These are phyloP conservation scores for Lasius fuliginosus DNA, from an alignment of 2,888 invertebrate species.

Conservation along the genomic window DNA sequence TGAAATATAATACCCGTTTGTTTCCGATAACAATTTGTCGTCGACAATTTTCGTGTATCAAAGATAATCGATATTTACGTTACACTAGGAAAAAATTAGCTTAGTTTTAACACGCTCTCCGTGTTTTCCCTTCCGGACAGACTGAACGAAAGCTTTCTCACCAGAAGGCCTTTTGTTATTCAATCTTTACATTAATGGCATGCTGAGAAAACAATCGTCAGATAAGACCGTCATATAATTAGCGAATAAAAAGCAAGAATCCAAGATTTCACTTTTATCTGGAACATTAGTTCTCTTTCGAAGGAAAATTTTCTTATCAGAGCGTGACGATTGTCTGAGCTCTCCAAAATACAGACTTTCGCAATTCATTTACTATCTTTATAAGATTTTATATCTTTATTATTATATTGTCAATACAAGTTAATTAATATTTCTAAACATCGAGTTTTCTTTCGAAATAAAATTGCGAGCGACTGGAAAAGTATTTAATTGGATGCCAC, in stretches of 20 bases:
- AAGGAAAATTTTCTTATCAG: constrained; percentile 15
- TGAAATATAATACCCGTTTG: constrained; percentile 35
- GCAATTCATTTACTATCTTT: not conserved
- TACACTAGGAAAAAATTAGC: constrained; percentile 34
- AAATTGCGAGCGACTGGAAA: not conserved
- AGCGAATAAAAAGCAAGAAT: not conserved
- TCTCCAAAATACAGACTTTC: not conserved
- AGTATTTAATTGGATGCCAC: constrained; percentile 17
- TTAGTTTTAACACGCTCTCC: constrained; percentile 15
- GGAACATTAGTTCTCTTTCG: not conserved
- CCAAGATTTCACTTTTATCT: constrained; percentile 22
- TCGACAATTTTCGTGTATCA: not conserved
- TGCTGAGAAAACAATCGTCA: not conserved
- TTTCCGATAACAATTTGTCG: constrained; percentile 25
- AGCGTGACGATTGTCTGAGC: constrained; percentile 24
- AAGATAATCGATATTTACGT: constrained; percentile 32
- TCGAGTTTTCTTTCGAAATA: constrained; percentile 5
- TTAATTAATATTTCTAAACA: not conserved
- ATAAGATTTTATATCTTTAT: constrained; percentile 6
- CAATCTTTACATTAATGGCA: constrained; percentile 22
- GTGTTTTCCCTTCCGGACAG: not conserved
- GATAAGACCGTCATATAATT: not conserved
- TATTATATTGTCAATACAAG: not conserved
- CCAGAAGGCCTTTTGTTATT: not conserved
- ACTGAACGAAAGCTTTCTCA: constrained; percentile 9